Evolutionary conservation across 1,140 invertebrate genomes (phyloP).

Genomic region (Drosophila busckii): DNA sequence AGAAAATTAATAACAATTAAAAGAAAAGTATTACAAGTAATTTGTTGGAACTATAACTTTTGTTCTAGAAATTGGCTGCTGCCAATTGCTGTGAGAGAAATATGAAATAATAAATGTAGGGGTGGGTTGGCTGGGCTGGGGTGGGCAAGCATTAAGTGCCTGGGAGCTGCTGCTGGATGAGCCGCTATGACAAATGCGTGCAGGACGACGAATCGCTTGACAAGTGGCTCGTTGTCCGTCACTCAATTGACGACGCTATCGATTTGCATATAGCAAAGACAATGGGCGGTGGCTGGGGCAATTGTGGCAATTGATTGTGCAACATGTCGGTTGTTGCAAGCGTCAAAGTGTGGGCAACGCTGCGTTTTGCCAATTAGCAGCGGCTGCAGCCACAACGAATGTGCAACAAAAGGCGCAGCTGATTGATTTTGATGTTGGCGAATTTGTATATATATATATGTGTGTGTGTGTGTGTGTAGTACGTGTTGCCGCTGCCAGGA

Average conservation of each 20-base stretch:
- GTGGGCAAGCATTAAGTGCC: too few relatives aligned
- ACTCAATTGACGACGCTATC: constrained; percentile 4
- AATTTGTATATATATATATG: too few relatives aligned
- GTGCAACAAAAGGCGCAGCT: constrained; percentile 25
- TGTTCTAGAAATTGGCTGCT: too few relatives aligned
- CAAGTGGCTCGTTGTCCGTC: constrained; percentile 12
- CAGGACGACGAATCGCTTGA: constrained; percentile 18
- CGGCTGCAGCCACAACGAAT: constrained; percentile 30
- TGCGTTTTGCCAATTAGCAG: constrained; percentile 35
- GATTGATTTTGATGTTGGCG: constrained; percentile 31
- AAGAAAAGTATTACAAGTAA: too few relatives aligned
- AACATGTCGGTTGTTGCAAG: constrained; percentile 1
- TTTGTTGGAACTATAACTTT: too few relatives aligned
- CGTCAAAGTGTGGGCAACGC: not conserved
- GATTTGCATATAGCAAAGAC: constrained; percentile 36
- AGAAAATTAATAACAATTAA: too few relatives aligned
- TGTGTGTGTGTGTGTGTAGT: constrained; percentile 12
- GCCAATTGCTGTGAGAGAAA: too few relatives aligned
- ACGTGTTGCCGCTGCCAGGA: constrained; percentile 50
- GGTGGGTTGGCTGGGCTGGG: too few relatives aligned
- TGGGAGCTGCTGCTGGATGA: constrained; percentile 11
- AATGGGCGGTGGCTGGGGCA: constrained; percentile 21
- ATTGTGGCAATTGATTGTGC: constrained; percentile 33
- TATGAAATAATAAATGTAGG: too few relatives aligned
- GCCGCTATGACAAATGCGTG: constrained; percentile 17